A percentile compares a stretch with the other conserved stretches of the same genome.
Evolutionary conservation across 2,888 invertebrate genomes (phyloP).

Genomic region (Incurvaria masculella): DNA sequence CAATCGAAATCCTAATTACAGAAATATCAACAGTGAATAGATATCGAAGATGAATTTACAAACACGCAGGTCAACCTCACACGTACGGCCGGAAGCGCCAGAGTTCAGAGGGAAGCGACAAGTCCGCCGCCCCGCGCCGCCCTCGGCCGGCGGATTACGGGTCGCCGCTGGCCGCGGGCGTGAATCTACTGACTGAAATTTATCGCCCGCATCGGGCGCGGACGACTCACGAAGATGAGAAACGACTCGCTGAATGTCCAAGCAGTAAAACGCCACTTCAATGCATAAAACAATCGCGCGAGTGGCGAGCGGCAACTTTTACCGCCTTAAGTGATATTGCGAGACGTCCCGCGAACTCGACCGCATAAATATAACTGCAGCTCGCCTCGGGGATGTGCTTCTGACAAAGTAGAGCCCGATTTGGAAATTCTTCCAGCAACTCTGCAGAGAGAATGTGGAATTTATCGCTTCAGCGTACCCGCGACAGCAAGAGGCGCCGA

Average conservation of each 20-base stretch:
- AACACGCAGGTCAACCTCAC: too few relatives aligned
- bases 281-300: conserved; percentile 31
- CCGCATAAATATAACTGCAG: background rate
- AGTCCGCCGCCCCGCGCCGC: conserved; percentile 19
- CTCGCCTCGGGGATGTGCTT: background rate
- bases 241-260: conserved; percentile 19
- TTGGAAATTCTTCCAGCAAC: background rate
- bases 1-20: too few relatives aligned
- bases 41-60: too few relatives aligned
- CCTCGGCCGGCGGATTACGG: background rate
- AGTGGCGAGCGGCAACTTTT: background rate
- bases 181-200: conserved; percentile 31
- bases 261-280: conserved; percentile 40
- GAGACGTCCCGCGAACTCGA: background rate
- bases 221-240: background rate
- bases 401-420: too few relatives aligned
- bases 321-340: background rate
- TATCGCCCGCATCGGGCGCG: conserved; percentile 26
- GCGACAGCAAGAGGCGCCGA: background rate
- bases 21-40: too few relatives aligned
- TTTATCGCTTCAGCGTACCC: background rate
- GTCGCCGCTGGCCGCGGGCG: conserved; percentile 26
- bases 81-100: too few relatives aligned
- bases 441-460: background rate
- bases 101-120: too few relatives aligned